Conservation (phyloP, 2,113 vertebrate species). For the Alosa alosa region DNA sequence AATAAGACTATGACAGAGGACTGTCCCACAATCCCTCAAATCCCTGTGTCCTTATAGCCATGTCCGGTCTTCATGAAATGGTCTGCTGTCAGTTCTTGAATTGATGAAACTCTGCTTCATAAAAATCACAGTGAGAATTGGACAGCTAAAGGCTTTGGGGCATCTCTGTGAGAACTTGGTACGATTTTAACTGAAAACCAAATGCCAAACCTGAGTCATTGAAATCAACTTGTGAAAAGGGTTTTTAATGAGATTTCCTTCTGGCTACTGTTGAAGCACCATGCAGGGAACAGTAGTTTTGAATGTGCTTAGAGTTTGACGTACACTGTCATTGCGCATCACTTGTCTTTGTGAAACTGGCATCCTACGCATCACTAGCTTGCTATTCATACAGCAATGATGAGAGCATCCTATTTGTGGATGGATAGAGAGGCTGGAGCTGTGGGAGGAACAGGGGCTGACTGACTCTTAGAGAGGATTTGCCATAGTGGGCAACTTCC, state of each 20-base stretch:
- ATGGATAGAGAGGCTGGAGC: neutral
- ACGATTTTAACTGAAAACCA: neutral
- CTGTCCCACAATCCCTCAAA: neutral
- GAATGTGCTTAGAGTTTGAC: neutral
- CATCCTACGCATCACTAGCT: neutral
- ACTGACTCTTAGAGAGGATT: slow-evolving; percentile 6
- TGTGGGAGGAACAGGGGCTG: neutral
- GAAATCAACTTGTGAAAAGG: neutral
- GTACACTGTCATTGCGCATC: neutral
- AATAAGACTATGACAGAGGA: no score
- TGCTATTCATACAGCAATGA: neutral
- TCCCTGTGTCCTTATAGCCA: neutral
- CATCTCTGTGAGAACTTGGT: neutral
- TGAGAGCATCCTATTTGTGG: neutral
- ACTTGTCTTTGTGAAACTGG: neutral
- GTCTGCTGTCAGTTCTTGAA: neutral
- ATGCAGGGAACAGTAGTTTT: neutral
- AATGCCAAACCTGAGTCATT: neutral
- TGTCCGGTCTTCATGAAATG: neutral
- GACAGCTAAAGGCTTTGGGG: neutral
- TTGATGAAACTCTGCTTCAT: neutral
- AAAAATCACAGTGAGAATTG: neutral
- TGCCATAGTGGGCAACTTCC: slow-evolving; percentile 3
- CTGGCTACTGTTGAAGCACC: neutral
- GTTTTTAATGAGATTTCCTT: neutral